Evolutionary conservation across 2,113 vertebrate species (phyloP).

Genomic region (Progne subis): DNA sequence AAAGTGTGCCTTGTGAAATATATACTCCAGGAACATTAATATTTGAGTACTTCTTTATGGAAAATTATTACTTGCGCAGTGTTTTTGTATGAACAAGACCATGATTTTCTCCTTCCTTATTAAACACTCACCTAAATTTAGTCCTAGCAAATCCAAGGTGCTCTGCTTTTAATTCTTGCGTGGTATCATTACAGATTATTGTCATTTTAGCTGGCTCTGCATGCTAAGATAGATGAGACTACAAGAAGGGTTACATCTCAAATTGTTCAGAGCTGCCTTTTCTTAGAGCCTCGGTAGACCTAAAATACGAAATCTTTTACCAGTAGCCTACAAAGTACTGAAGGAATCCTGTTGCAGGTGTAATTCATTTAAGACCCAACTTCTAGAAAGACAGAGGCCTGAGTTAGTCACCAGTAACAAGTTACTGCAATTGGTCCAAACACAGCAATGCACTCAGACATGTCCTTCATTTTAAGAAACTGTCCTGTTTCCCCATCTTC

Average conservation of each 20-base stretch:
- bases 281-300: background rate
- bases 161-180: background rate
- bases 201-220: background rate
- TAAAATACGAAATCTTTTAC: background rate
- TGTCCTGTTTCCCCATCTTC: fast-evolving
- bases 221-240: background rate
- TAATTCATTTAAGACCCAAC: background rate
- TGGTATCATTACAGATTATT: background rate
- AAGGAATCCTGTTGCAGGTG: background rate
- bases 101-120: background rate
- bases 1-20: constrained; percentile 8
- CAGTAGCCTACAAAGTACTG: background rate
- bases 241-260: background rate
- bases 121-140: background rate
- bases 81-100: background rate
- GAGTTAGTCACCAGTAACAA: background rate
- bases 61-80: background rate
- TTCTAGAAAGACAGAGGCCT: background rate
- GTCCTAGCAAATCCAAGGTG: background rate
- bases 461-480: background rate
- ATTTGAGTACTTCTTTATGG: background rate
- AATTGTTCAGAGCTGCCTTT: background rate
- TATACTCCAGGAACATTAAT: constrained; percentile 28
- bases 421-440: background rate
- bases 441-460: background rate